phyloP scores from a whole-genome alignment of 2,113 vertebrate genomes.

The Salvelinus fontinalis region DNA sequence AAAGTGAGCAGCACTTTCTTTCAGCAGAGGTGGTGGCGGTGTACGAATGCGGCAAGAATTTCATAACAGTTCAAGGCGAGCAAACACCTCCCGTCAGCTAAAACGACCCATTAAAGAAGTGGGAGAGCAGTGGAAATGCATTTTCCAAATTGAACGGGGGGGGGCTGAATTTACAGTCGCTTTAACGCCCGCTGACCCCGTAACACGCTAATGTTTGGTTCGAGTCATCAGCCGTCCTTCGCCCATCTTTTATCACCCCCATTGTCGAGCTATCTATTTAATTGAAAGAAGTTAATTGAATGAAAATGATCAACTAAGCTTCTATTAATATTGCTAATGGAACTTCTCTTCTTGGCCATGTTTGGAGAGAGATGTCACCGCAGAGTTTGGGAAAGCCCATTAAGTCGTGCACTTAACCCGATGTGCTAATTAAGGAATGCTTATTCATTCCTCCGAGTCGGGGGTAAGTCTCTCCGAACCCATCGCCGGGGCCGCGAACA shows the following conservation, averaged over 20 bases:
- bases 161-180: constrained; percentile 92
- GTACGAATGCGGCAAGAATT: constrained; percentile 48
- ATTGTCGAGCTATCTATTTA: constrained; percentile 99
- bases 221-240: constrained; percentile 92
- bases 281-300: constrained; percentile 99
- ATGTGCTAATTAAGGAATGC: constrained; percentile 99
- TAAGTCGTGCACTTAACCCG: constrained; percentile 99
- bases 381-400: constrained; percentile 98
- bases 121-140: constrained; percentile 87
- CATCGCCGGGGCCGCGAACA: constrained; percentile 83
- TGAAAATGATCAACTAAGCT: constrained; percentile 99
- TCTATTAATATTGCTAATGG: constrained; percentile 99
- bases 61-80: constrained; percentile 67
- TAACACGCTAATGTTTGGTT: constrained; percentile 93
- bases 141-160: constrained; percentile 93
- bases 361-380: constrained; percentile 96
- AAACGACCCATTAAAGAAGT: constrained; percentile 93
- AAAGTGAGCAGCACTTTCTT: constrained; percentile 44
- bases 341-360: constrained; percentile 98
- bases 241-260: constrained; percentile 95
- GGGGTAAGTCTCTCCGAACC: constrained; percentile 79
- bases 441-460: constrained; percentile 91
- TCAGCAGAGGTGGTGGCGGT: constrained; percentile 51
- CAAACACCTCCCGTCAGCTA: constrained; percentile 91
- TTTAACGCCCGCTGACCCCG: constrained; percentile 87